Base-by-base conservation (phyloP, 2,888 invertebrate species). In the Drosophila nr. medialis region DNA sequence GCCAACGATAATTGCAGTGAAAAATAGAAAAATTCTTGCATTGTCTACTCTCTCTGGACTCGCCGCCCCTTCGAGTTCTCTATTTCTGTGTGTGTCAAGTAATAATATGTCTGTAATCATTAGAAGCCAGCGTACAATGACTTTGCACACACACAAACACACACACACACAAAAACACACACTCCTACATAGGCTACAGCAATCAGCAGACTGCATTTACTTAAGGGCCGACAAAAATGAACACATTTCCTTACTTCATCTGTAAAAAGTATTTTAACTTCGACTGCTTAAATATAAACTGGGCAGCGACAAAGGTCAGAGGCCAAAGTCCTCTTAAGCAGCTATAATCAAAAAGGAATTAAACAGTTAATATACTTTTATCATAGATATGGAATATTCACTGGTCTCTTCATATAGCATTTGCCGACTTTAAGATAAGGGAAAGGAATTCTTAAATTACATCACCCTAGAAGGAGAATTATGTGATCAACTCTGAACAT, bases 61-160 rank as follows among this genome's bases (percentile, higher is more conserved):
- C 8, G 24, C 7, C 15, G 15, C 24, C 45, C 24, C 45, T 45
- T 45, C 15, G 24, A 45, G 42, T 29, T 18, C 40, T 42, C 15
- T 34, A 2, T 48, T 32, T 49, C 13, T 18, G 6, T 27, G 55
- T 40, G 54, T 45, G 63, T 68, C 78, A 77, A 77, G 84, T 82
- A 70, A 78, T 78, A 84, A 82, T 77, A 83, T 75, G 83, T 75
- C 77, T 75, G 72, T 80, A 81, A 83, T 83, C 77, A 83, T 84
- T 84, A 82, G 58, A 72, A 69, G 64, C 60, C 75, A 80, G 80
- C 77, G 84, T 82, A 65, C 84, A 82, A 84, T 84, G 83, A 83
- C 83, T 84, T 73, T 42, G 54, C 45, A 70, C 40, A 62, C 50
- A 54, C 29, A 69, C 32, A 58, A 10, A 73, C 42, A 49, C 24